Conservation (phyloP, 2,113 vertebrate species). For the Peucedramus taeniatus region DNA sequence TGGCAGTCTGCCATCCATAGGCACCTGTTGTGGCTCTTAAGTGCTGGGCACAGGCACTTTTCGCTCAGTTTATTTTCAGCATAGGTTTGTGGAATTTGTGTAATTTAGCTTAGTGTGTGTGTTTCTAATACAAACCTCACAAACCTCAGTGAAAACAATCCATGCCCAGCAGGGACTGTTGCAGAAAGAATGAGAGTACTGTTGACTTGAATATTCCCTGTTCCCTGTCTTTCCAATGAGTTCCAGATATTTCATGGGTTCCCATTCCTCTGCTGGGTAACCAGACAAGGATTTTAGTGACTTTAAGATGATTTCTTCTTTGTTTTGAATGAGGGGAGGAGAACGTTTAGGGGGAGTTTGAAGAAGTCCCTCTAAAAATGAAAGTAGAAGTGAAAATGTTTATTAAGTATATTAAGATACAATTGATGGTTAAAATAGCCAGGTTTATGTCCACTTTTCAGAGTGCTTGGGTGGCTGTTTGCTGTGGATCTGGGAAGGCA, state of each 20-base stretch:
- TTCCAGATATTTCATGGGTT: neutral
- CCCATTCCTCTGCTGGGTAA: neutral
- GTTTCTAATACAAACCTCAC: constrained; percentile 19
- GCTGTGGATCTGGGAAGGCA: neutral
- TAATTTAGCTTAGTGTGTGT: neutral
- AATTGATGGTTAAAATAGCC: neutral
- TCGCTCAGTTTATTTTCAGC: neutral
- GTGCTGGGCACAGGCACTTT: neutral
- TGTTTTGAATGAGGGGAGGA: neutral
- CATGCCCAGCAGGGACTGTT: neutral
- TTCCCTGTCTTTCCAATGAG: neutral
- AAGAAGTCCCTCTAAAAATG: neutral
- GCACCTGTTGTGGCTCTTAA: neutral
- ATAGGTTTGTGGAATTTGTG: neutral
- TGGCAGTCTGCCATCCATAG: neutral
- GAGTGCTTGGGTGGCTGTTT: neutral
- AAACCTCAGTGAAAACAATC: constrained; percentile 27
- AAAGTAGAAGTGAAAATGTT: neutral
- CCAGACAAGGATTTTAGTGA: neutral
- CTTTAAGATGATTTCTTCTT: neutral
- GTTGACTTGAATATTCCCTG: neutral
- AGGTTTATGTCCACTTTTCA: neutral
- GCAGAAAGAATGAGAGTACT: neutral
- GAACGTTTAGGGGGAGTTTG: neutral
- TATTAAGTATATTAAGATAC: neutral